Evolutionary conservation across 2,888 invertebrate genomes (phyloP).

Genomic region (Epinotia bilunana): DNA sequence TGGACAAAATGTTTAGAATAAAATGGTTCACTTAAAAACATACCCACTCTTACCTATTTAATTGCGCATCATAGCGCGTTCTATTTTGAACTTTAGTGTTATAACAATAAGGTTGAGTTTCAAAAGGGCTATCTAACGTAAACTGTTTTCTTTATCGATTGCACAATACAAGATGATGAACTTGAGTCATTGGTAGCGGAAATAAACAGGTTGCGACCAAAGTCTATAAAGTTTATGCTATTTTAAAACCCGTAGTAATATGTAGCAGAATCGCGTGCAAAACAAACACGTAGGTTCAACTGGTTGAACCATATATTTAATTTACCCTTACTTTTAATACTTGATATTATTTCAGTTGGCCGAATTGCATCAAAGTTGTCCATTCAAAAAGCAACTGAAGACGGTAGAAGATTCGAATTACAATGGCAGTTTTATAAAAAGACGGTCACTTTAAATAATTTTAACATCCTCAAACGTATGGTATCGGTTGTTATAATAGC

Average conservation of each 20-base stretch:
- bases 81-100: not conserved
- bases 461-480: not conserved
- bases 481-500: not conserved
- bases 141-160: constrained; percentile 8
- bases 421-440: no score
- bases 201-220: not conserved
- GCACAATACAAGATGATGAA: constrained; percentile 21
- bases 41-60: no score
- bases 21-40: not conserved
- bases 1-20: not conserved
- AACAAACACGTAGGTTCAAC: not conserved
- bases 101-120: not conserved
- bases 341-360: no score
- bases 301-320: not conserved
- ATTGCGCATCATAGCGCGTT: no score
- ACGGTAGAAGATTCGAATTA: no score
- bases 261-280: not conserved
- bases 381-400: no score
- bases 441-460: no score
- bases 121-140: no score
- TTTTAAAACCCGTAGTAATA: not conserved
- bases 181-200: constrained; percentile 17
- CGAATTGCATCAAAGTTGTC: no score
- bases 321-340: no score
- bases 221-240: not conserved